These are phyloP conservation scores for Tragelaphus strepsiceros DNA, from an alignment of 2,113 vertebrate species.

Conservation along the genomic window DNA sequence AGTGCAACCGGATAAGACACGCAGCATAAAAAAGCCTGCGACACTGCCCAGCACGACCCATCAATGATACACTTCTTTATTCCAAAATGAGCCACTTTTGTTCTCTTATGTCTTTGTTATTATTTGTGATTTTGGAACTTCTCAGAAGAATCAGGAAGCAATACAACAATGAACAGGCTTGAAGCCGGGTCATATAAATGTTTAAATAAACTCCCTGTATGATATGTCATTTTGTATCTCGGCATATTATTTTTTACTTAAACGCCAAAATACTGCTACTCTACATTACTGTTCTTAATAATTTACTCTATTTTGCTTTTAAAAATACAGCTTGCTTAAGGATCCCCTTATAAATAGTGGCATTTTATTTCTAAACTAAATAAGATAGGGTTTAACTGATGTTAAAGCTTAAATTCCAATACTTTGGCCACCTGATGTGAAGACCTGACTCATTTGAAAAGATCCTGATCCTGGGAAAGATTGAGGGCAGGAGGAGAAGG, in stretches of 20 bases:
- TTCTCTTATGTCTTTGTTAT: neutral
- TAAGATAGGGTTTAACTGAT: neutral
- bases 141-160: neutral
- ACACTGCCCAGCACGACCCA: fast-evolving
- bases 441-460: neutral
- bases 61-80: neutral
- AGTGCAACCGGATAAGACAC: neutral
- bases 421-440: neutral
- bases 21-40: neutral
- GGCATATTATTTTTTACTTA: neutral
- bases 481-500: neutral
- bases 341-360: neutral
- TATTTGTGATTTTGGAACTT: neutral
- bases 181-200: neutral
- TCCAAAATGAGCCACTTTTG: neutral
- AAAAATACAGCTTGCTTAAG: neutral
- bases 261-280: neutral
- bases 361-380: constrained; percentile 3
- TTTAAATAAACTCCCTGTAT: neutral
- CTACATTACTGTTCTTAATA: neutral
- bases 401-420: neutral
- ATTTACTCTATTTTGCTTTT: constrained; percentile 21
- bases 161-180: neutral
- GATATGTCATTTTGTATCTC: neutral
- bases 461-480: neutral